These are phyloP conservation scores for Proctacanthus coquilletti DNA, from an alignment of 1,140 invertebrate genomes.

Conservation along the genomic window DNA sequence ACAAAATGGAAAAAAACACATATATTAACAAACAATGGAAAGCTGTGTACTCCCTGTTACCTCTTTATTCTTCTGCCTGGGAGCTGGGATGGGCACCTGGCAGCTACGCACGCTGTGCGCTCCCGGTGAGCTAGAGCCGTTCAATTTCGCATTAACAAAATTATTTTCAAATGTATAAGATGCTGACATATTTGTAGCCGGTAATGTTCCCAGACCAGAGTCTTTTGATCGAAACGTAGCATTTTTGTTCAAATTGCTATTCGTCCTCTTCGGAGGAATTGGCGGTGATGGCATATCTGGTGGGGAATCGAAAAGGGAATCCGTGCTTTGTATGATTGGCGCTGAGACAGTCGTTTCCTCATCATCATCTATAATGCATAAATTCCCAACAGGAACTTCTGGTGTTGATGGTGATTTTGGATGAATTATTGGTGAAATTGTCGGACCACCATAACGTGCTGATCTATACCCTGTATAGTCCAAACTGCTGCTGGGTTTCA, in stretches of 20 bases:
- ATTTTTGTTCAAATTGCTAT: too few species aligned
- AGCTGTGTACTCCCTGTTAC: constrained; percentile 1
- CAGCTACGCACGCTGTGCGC: constrained; percentile 3
- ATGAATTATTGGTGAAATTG: neutral
- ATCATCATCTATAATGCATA: neutral
- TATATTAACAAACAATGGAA: constrained; percentile 2
- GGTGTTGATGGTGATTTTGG: constrained; percentile 9
- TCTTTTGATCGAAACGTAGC: too few species aligned
- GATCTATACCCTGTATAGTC: constrained; percentile 5
- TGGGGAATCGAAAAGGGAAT: constrained; percentile 21
- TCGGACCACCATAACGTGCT: too few species aligned
- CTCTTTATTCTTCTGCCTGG: neutral
- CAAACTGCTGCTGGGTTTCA: constrained; percentile 19
- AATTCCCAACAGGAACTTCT: neutral
- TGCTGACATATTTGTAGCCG: too few species aligned
- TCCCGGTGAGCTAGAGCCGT: constrained; percentile 14
- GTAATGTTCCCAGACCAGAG: too few species aligned
- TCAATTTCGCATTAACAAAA: constrained; percentile 1
- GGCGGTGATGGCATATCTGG: constrained; percentile 27
- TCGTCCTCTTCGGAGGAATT: constrained; percentile 21
- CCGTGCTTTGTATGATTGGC: too few species aligned
- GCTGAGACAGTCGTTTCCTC: too few species aligned
- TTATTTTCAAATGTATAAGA: constrained; percentile 1
- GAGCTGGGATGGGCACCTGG: neutral
- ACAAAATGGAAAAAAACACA: too few species aligned